These are phyloP conservation scores for Yoshiicerus persimilis DNA, from an alignment of 1,140 invertebrate genomes.

Conservation along the genomic window DNA sequence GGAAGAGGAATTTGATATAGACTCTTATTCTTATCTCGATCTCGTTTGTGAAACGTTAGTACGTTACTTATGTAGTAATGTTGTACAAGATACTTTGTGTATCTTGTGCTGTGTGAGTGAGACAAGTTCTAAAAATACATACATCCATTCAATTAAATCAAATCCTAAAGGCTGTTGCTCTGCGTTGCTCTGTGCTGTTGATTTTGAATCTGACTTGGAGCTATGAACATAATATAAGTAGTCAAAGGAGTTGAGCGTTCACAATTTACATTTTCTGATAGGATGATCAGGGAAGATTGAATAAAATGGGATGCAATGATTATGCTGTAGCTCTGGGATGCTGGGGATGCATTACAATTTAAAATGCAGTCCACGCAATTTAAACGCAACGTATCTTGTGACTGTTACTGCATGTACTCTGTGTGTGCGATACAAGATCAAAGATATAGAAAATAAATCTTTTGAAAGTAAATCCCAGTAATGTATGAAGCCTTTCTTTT, in stretches of 20 bases:
- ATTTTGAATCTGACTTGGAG: background rate
- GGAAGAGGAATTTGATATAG: too few relatives aligned
- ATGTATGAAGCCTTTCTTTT: background rate
- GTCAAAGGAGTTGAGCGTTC: background rate
- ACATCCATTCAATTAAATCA: slow-evolving; percentile 13
- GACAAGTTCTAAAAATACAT: slow-evolving; percentile 6
- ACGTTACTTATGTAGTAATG: too few relatives aligned
- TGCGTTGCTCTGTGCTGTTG: background rate
- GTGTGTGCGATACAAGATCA: background rate
- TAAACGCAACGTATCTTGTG: background rate
- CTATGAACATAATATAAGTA: background rate
- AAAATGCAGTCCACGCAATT: background rate
- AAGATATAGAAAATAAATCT: background rate
- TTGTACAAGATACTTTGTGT: too few relatives aligned
- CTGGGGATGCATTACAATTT: background rate
- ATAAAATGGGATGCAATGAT: background rate
- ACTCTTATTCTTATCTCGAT: too few relatives aligned
- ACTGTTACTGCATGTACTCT: too few relatives aligned
- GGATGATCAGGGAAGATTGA: background rate
- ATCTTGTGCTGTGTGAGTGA: too few relatives aligned
- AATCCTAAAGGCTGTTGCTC: background rate
- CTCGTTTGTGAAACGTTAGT: too few relatives aligned
- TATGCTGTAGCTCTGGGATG: background rate
- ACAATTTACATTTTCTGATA: background rate
- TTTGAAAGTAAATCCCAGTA: background rate